Evolutionary conservation across 2,888 invertebrate species (phyloP).

Genomic region (Lomographa bimaculata): DNA sequence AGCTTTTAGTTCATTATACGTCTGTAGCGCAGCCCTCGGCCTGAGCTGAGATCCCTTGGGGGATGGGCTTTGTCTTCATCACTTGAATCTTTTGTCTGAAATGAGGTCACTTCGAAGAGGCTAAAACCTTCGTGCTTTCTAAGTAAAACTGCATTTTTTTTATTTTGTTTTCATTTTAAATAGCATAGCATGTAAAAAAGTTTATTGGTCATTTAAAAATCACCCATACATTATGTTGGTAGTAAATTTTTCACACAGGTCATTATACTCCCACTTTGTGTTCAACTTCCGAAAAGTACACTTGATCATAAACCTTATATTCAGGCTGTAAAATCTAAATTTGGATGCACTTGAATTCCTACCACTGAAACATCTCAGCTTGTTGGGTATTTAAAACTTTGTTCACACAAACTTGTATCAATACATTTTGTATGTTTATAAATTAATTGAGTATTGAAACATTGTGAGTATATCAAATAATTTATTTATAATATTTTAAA

Average conservation of each 20-base stretch:
- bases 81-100: constrained; percentile 50
- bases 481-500: too few species aligned
- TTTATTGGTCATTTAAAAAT: constrained; percentile 1
- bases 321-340: constrained; percentile 27
- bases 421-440: too few species aligned
- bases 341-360: constrained; percentile 17
- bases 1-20: constrained; percentile 29
- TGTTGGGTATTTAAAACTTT: too few species aligned
- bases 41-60: constrained; percentile 19
- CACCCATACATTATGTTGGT: constrained; percentile 1
- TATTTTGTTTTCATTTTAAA: constrained; percentile 8
- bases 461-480: too few species aligned
- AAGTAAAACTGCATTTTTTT: background rate
- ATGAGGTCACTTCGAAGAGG: constrained; percentile 46
- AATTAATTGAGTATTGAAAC: too few species aligned
- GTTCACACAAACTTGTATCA: too few species aligned
- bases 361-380: constrained; percentile 8
- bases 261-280: constrained; percentile 36
- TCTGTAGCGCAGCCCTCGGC: constrained; percentile 27
- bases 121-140: constrained; percentile 22
- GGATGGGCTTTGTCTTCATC: constrained; percentile 44
- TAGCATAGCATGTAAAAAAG: background rate
- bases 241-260: constrained; percentile 23
- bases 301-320: constrained; percentile 32
- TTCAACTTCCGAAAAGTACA: constrained; percentile 31